These are phyloP conservation scores for Myotis pilosus DNA, from an alignment of 2,797 vertebrate genomes.

Conservation along the genomic window DNA sequence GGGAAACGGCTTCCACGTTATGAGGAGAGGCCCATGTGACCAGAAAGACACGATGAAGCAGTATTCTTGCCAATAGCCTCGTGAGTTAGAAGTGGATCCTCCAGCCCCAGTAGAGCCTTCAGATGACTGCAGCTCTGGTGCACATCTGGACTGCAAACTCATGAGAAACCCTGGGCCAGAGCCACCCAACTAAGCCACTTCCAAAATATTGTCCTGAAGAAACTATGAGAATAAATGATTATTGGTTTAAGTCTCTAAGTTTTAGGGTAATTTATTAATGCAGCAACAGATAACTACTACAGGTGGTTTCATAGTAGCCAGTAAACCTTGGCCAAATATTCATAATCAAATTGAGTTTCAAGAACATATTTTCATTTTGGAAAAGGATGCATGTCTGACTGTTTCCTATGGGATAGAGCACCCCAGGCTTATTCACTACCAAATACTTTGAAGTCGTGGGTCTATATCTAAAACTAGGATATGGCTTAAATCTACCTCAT, in stretches of 20 bases:
- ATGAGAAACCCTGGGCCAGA: neutral
- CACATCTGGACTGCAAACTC: neutral
- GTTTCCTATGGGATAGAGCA: neutral
- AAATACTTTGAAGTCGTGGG: slow-evolving; percentile 2
- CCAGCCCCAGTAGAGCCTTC: neutral
- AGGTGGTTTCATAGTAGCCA: neutral
- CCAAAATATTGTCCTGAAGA: neutral
- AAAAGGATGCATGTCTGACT: neutral
- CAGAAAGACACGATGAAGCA: neutral
- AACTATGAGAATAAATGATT: neutral
- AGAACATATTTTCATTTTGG: slow-evolving; percentile 19
- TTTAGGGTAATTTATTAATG: neutral
- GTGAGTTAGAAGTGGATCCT: neutral
- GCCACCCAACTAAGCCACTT: neutral
- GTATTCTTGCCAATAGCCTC: neutral
- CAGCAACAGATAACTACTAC: neutral
- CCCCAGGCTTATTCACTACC: neutral
- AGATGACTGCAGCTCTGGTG: neutral
- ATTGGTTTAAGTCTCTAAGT: neutral
- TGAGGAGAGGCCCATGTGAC: neutral
- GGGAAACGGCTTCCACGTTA: neutral
- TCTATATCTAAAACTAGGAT: slow-evolving; percentile 9
- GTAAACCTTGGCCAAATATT: neutral
- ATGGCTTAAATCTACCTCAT: slow-evolving; percentile 44
- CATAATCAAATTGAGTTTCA: neutral